Evolutionary conservation across 2,888 invertebrate genomes (phyloP).

Genomic region (Diplazon laetatorius): DNA sequence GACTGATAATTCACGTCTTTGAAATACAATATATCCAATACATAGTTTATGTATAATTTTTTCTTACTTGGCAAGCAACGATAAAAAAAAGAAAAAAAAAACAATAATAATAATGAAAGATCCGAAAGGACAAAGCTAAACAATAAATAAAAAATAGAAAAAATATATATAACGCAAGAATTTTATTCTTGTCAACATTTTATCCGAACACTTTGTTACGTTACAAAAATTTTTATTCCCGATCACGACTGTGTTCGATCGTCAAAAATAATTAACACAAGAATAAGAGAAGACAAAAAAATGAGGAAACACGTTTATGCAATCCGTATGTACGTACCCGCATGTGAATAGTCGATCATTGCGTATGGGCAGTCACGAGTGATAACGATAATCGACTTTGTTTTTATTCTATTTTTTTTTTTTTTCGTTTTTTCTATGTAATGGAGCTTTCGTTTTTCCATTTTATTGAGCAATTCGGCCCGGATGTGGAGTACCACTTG

Average conservation of each 20-base stretch:
- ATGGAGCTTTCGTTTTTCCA: background rate
- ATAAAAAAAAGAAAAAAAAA: too few species aligned
- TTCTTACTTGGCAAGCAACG: too few species aligned
- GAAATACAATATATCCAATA: too few species aligned
- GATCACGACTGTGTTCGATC: conserved; percentile 9
- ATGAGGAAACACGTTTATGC: too few species aligned
- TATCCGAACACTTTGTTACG: background rate
- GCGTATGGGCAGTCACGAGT: background rate
- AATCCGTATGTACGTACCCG: background rate
- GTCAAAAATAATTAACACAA: conserved; percentile 16
- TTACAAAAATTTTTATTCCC: conserved; percentile 30
- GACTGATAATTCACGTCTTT: conserved; percentile 36
- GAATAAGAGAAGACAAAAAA: conserved; percentile 12
- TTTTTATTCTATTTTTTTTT: background rate
- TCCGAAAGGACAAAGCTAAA: too few species aligned
- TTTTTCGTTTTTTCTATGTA: background rate
- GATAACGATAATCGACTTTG: conserved; percentile 6
- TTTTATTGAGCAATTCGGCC: background rate
- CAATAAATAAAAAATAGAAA: too few species aligned
- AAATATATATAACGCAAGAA: too few species aligned
- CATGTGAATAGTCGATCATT: conserved; percentile 2
- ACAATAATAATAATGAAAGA: too few species aligned
- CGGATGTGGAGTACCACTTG: background rate
- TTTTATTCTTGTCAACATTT: too few species aligned
- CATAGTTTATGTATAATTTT: too few species aligned